Evolutionary conservation across 1,140 invertebrate species (phyloP).

Genomic region (Ectropis grisescens): DNA sequence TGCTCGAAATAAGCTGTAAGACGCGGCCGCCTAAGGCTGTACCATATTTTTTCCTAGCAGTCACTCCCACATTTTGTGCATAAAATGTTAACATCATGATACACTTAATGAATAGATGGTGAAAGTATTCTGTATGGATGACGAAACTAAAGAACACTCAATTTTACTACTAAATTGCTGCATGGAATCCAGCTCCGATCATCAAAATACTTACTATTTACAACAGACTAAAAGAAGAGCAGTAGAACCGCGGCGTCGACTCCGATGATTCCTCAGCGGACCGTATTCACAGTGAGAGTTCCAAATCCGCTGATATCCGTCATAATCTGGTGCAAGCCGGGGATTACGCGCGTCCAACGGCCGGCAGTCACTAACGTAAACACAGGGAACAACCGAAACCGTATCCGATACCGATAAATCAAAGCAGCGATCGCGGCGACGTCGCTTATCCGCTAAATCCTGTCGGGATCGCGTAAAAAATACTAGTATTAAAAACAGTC

Average conservation of each 20-base stretch:
- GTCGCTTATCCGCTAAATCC: constrained; percentile 64
- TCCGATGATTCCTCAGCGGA: constrained; percentile 16
- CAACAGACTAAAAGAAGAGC: too few species aligned
- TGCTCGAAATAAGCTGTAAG: too few species aligned
- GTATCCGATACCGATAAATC: constrained; percentile 63
- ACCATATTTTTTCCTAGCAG: too few species aligned
- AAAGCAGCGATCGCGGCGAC: constrained; percentile 59
- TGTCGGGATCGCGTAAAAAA: constrained; percentile 68
- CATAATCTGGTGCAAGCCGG: constrained; percentile 59
- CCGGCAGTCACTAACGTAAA: constrained; percentile 62
- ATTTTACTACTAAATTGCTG: too few species aligned
- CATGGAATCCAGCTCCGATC: too few species aligned
- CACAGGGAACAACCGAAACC: constrained; percentile 48
- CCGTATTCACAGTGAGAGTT: constrained; percentile 40
- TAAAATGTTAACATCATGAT: too few species aligned
- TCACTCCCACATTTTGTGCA: too few species aligned
- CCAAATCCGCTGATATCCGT: constrained; percentile 58
- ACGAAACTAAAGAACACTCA: too few species aligned
- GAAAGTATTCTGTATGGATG: too few species aligned
- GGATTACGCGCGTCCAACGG: constrained; percentile 45
- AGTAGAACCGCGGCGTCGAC: neutral
- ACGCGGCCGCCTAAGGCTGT: too few species aligned
- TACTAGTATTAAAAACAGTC: constrained; percentile 70
- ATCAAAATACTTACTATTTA: too few species aligned
- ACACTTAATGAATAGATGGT: too few species aligned